Evolutionary conservation across 2,797 vertebrate species (phyloP).

Genomic region (Anisognathus igniventris): DNA sequence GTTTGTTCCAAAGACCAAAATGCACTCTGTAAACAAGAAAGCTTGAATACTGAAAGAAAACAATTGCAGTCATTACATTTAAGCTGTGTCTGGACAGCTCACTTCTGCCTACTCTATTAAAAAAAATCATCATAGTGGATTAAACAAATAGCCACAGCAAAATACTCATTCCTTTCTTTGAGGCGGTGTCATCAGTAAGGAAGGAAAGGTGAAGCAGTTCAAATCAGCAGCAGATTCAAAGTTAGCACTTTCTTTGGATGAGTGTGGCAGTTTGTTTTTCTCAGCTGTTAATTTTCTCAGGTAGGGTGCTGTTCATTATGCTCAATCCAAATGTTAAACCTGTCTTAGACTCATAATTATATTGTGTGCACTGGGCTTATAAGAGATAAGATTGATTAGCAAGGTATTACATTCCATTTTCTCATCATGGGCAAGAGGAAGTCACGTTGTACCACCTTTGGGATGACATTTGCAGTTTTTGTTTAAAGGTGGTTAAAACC

Average conservation of each 20-base stretch:
- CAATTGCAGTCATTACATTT: background rate
- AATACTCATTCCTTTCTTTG: background rate
- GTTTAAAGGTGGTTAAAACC: background rate
- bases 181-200: background rate
- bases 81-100: background rate
- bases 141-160: background rate
- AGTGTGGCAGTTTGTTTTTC: background rate
- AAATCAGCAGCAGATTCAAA: background rate
- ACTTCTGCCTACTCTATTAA: background rate
- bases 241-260: background rate
- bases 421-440: background rate
- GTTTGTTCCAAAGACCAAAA: background rate
- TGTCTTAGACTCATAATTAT: background rate
- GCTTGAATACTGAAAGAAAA: background rate
- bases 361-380: background rate
- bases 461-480: background rate
- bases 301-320: background rate
- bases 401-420: background rate
- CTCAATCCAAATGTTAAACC: background rate
- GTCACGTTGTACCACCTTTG: background rate
- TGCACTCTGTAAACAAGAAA: background rate
- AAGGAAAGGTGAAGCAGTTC: background rate
- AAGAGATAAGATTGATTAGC: background rate
- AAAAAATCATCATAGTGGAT: background rate
- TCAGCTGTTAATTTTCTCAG: background rate